Base-by-base conservation (phyloP, 2,113 vertebrate genomes). In the Panthera leo region DNA sequence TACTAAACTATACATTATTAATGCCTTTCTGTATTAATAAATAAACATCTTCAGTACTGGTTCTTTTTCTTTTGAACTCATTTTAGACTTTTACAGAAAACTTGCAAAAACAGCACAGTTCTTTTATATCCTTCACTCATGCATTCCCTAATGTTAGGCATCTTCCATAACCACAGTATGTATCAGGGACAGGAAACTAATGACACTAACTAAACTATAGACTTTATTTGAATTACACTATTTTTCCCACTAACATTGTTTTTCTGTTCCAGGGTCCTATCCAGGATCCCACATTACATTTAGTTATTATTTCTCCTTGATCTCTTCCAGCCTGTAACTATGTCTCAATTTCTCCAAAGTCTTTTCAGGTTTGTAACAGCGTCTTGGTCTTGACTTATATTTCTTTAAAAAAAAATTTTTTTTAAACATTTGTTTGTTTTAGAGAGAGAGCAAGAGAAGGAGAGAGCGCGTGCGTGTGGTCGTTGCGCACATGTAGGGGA, bases 1-100 rank as follows among this genome's bases (percentile, higher is more conserved):
- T 92, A n/a, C 18, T 53, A 53, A 87, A 29, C 16, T 93, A 2
- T 88, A 5, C 75, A 31, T 80, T 87, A 48, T 63, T 93, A 45
- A 65, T 96, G 10, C 29, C 71, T 80, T 89, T 93, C 61, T 31
- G 25, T 68, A 89, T 68, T 79, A 65, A 65, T 65, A 89, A 80
- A 89, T 84, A 83, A 45, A 58, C 68, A 93, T 92, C 53, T 71
- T 70, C 23, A 71, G 4, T 78, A 71, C 78, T 3, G 21, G 19
- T 67, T 76, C 34, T 76, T 67, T 80, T 75, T 73, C 19, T 45
- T 93, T 89, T 55, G 42, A 71, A n/a, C 16, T 75, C 70, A 84
- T 85, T 85, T 95, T 79, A 79, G 67, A 88, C 27, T 92, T 92
- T 92, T 92, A 51, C 5, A 61, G 39, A 93, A 89, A 96, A 80